Conservation (phyloP, 2,888 invertebrate genomes). For the Brenthis hecate region DNA sequence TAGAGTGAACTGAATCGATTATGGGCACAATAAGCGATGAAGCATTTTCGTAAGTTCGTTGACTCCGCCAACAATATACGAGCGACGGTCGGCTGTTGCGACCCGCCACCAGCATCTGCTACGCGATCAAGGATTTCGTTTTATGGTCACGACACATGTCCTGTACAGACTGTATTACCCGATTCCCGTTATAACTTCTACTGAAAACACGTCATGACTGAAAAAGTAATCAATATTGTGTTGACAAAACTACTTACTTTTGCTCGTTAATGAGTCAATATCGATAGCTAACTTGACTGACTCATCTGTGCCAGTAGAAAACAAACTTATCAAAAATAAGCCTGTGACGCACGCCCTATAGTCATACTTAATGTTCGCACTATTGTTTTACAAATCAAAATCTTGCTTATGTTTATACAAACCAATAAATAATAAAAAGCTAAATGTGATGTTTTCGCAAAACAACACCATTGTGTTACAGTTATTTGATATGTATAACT, state of each 20-base stretch:
- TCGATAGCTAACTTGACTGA: slow-evolving; percentile 63
- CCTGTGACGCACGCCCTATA: slow-evolving; percentile 64
- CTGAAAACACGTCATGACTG: background rate
- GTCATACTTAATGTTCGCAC: slow-evolving; percentile 50
- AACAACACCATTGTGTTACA: background rate
- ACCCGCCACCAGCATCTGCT: slow-evolving; percentile 69
- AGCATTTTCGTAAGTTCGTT: slow-evolving; percentile 79
- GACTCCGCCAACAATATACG: slow-evolving; percentile 76
- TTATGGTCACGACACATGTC: slow-evolving; percentile 63
- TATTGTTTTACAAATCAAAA: slow-evolving; percentile 52
- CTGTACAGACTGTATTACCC: slow-evolving; percentile 36
- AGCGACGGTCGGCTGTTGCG: slow-evolving; percentile 51
- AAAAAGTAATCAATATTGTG: background rate
- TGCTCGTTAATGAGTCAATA: slow-evolving; percentile 58
- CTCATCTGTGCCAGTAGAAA: slow-evolving; percentile 60
- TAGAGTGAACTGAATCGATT: slow-evolving; percentile 75
- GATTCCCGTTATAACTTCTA: background rate
- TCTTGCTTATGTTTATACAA: slow-evolving; percentile 4
- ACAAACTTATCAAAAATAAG: slow-evolving; percentile 55
- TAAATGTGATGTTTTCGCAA: background rate
- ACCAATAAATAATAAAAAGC: background rate
- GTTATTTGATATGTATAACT: no score
- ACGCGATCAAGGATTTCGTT: slow-evolving; percentile 65
- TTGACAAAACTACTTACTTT: slow-evolving; percentile 20
- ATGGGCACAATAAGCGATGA: slow-evolving; percentile 77